Percentiles rank a stretch among this genome's conserved stretches.
Evolutionary conservation across 2,797 vertebrate species (phyloP).

Genomic region (Bovichtus variegatus): DNA sequence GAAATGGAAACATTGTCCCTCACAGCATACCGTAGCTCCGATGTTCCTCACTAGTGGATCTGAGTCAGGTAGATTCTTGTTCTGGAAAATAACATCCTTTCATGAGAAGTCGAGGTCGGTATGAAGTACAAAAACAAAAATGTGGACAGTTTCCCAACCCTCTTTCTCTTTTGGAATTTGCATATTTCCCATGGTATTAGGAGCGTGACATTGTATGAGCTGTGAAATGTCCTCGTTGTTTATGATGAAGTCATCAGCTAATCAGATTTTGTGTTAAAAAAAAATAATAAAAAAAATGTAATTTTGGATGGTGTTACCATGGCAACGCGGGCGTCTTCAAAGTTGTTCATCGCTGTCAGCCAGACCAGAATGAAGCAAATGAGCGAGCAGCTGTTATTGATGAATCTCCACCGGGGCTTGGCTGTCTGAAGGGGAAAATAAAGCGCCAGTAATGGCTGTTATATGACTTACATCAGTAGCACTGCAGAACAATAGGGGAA

Average conservation of each 20-base stretch:
- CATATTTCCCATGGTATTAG: not conserved
- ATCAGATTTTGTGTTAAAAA: not conserved
- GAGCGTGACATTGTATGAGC: not conserved
- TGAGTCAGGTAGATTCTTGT: not conserved
- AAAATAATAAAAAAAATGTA: too few species aligned
- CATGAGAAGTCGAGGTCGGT: not conserved
- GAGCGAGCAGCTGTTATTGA: slow-evolving; percentile 11
- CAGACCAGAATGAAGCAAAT: not conserved
- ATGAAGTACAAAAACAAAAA: not conserved
- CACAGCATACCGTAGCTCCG: too few species aligned
- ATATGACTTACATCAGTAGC: not conserved
- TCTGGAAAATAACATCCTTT: not conserved
- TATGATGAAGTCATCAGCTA: not conserved
- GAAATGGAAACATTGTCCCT: too few species aligned
- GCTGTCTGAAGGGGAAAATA: not conserved
- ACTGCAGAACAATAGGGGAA: not conserved
- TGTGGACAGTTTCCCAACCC: not conserved
- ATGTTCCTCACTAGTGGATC: too few species aligned
- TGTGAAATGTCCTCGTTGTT: not conserved
- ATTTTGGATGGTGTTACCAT: too few species aligned
- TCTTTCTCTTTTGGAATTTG: not conserved
- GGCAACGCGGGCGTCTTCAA: not conserved
- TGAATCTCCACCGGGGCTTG: not conserved
- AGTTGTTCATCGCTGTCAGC: not conserved
- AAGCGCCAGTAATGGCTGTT: slow-evolving; percentile 8